Evolutionary conservation across 2,113 vertebrate species (phyloP), one percentile per base, ranked within the genome.

Genomic region (Suncus etruscus): DNA sequence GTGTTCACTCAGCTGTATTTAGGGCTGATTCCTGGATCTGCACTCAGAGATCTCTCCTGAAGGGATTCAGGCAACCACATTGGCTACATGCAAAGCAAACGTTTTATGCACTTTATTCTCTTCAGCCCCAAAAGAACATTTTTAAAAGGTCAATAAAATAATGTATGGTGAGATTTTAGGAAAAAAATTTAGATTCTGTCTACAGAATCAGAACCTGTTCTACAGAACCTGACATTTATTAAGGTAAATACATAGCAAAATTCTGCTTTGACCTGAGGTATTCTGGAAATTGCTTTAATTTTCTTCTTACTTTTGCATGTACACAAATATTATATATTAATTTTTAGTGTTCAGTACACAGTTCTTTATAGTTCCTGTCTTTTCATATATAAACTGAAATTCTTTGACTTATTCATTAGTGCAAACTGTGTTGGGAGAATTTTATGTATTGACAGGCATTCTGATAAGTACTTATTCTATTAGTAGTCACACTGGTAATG

Each of bases 401-500:
- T 95, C 95, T 86, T 61, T 89, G 87, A 92, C 78, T 92, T 88
- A 39, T n/a, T 29, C 31, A 16, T 77, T 91, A 92, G 82, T 32
- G n/a, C 66, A 25, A 69, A 91, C 1, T 93, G 91, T 61, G 50
- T 1, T 86, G 0, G 61, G 94, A 77, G 58, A 94, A 84, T 70
- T 29, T 14, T 3, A 45, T 91, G 79, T 86, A 31, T 47, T 74
- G 92, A 66, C 16, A 89, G 93, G 50, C 39, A 92, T 31, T 84
- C 66, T 87, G 91, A 92, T 24, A 65, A 89, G 81, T 39, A 73
- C 73, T 95, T 96, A 94, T 91, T 72, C 70, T 84, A 70, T 74
- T 93, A 93, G 93, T 93, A 93, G 93, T 93, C 87, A 45, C 68
- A 92, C 3, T 72, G 22, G 70, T 94, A 93, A 63, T 72, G 51